These are phyloP conservation scores for Oryctolagus cuniculus DNA, from an alignment of 2,113 vertebrate species.

Conservation along the genomic window DNA sequence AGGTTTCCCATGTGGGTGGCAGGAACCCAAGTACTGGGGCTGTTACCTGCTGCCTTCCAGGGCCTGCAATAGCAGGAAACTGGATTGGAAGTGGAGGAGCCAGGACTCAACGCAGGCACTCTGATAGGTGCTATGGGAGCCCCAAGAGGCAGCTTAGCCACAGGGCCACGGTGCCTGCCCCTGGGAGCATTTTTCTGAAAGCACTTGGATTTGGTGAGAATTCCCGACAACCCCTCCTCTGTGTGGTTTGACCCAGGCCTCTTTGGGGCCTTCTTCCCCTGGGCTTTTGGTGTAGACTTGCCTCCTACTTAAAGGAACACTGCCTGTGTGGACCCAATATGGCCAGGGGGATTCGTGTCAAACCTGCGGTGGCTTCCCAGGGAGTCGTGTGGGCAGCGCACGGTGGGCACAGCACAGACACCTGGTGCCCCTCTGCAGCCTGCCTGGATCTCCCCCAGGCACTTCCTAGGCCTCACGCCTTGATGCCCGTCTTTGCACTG, in stretches of 20 bases:
- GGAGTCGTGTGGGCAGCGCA: slow-evolving; percentile 21
- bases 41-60: too few species aligned
- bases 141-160: too few species aligned
- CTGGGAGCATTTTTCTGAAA: not conserved
- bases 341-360: slow-evolving; percentile 90
- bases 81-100: too few species aligned
- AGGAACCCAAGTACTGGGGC: too few species aligned
- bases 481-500: not conserved
- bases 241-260: slow-evolving; percentile 80
- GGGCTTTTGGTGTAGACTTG: slow-evolving; percentile 88
- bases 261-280: slow-evolving; percentile 79
- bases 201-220: fast-evolving
- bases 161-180: too few species aligned
- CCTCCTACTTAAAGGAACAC: slow-evolving; percentile 89
- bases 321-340: slow-evolving; percentile 86
- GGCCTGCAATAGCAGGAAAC: too few species aligned
- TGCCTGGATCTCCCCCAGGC: fast-evolving
- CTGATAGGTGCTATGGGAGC: too few species aligned
- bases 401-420: too few species aligned
- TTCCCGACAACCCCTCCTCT: not conserved
- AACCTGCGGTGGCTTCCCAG: slow-evolving; percentile 89
- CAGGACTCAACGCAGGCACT: too few species aligned
- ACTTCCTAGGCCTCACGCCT: not conserved
- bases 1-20: too few species aligned
- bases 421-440: not conserved